A percentile compares a stretch with the other conserved stretches of the same genome.
Conservation (phyloP, 2,797 vertebrate genomes). For the Menidia menidia region DNA sequence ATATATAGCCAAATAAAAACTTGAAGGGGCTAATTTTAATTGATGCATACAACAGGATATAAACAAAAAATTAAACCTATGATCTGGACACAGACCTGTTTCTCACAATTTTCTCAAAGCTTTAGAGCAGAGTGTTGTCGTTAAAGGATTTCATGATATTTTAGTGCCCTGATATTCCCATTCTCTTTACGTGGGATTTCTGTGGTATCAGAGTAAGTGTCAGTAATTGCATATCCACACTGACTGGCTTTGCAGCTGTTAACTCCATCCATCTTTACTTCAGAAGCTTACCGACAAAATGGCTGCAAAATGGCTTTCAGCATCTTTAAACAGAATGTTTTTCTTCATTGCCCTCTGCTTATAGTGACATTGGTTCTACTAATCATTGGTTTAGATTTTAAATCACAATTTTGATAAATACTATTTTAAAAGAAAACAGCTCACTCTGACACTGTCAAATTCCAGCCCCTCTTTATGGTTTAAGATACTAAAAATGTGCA, state of each 20-base stretch:
- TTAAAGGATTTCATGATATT: too few species aligned
- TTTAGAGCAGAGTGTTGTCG: too few species aligned
- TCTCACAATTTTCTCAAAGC: too few species aligned
- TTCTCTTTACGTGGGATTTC: background rate
- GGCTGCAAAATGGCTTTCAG: background rate
- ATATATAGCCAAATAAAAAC: background rate
- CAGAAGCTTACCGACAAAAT: background rate
- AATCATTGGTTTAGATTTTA: background rate
- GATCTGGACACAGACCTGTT: too few species aligned
- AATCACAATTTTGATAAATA: background rate
- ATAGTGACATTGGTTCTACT: background rate
- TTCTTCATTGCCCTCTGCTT: background rate
- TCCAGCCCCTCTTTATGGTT: background rate
- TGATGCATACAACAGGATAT: background rate
- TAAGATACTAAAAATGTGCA: constrained; percentile 11
- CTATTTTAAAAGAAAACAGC: background rate
- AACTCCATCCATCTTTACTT: background rate
- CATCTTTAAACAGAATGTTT: background rate
- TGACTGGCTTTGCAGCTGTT: background rate
- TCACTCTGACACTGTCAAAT: constrained; percentile 3
- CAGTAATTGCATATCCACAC: background rate
- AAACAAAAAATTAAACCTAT: background rate
- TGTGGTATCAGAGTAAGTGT: background rate
- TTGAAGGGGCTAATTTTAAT: background rate
- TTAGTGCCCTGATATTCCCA: too few species aligned